These are phyloP conservation scores for Streblospio benedicti DNA, from an alignment of 1,140 invertebrate species.

Conservation along the genomic window DNA sequence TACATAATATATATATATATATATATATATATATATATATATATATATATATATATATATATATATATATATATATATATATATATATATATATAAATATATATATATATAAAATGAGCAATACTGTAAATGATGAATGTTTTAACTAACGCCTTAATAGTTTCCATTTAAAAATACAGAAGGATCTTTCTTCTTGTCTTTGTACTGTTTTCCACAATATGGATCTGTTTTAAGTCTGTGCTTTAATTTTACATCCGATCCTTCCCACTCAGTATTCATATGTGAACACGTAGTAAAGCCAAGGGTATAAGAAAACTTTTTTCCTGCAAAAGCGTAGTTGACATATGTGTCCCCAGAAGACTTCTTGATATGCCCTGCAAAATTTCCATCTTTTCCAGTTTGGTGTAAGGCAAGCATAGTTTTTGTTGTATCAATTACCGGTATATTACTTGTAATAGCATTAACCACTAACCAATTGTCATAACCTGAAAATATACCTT, in stretches of 20 bases:
- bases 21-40: too few relatives aligned
- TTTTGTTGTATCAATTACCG: conserved; percentile 4
- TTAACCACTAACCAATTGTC: conserved; percentile 12
- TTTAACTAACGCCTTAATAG: neutral
- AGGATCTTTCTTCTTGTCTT: neutral
- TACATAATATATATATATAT: too few relatives aligned
- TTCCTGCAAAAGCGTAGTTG: neutral
- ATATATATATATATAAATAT: conserved; percentile 4
- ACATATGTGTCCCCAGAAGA: neutral
- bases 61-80: too few relatives aligned
- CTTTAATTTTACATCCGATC: neutral
- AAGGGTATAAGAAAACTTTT: neutral
- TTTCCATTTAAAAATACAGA: neutral
- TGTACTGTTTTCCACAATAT: neutral
- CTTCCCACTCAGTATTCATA: neutral
- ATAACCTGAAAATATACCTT: too few relatives aligned
- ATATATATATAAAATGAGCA: neutral
- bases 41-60: too few relatives aligned
- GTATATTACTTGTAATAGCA: neutral
- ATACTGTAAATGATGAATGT: neutral
- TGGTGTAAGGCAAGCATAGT: conserved; percentile 1
- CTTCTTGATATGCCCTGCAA: neutral
- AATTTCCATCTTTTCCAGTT: conserved; percentile 6
- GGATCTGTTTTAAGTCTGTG: neutral
- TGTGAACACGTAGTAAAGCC: conserved; percentile 1